Conservation (phyloP, 1,140 invertebrate species). For the Cydia amplana region DNA sequence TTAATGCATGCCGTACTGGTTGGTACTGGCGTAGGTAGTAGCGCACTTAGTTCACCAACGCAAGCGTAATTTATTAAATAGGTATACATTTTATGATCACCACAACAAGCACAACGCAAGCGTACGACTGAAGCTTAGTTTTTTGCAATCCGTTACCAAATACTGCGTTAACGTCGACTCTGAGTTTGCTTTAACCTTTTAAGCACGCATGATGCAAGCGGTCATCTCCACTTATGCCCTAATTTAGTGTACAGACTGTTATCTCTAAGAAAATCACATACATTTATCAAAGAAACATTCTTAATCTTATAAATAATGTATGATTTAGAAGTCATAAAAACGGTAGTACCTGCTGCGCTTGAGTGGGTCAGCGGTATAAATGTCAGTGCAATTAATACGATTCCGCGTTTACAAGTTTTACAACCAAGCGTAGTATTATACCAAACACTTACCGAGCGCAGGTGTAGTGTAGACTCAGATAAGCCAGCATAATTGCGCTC, state of each 20-base stretch:
- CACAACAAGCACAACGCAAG: conserved; percentile 34
- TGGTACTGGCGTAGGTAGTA: background rate
- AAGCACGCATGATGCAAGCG: conserved; percentile 33
- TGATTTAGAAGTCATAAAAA: conserved; percentile 20
- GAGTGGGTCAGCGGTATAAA: conserved; percentile 20
- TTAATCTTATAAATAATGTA: background rate
- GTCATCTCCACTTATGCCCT: conserved; percentile 35
- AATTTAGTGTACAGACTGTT: conserved; percentile 10
- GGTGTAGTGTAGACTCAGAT: background rate
- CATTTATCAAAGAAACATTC: background rate
- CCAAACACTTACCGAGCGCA: background rate
- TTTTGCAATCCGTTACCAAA: conserved; percentile 36
- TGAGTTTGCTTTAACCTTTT: conserved; percentile 33
- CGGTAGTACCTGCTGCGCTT: background rate
- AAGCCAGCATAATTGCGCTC: too few species aligned
- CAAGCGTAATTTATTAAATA: conserved; percentile 6
- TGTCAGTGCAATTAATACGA: conserved; percentile 16
- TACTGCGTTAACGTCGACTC: conserved; percentile 5
- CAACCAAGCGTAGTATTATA: background rate
- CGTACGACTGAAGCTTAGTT: conserved; percentile 34
- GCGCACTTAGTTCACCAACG: background rate
- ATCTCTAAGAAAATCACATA: background rate
- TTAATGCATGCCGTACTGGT: background rate
- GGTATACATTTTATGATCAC: background rate
- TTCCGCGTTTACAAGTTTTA: conserved; percentile 20